Base-by-base conservation (phyloP, 1,140 invertebrate species). In the Drosophila micromelanica region DNA sequence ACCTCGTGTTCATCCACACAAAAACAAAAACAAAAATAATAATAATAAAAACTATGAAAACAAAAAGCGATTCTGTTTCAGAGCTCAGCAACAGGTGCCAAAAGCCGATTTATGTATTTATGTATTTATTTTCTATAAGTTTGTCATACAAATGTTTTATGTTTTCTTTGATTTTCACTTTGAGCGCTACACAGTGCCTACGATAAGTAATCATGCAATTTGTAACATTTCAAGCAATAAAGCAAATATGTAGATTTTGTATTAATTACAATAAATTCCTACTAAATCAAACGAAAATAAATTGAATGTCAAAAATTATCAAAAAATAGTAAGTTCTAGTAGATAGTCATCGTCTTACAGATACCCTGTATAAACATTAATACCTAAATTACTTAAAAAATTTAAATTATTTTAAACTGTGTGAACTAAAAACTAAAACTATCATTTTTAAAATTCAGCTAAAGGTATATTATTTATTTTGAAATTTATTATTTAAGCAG, bases 1-100 rank as follows among this genome's bases (percentile, higher is more conserved):
- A 78, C 76, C 76, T 78, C 76, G 74, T 62, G 17, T 73, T 73
- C 59, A 73, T 43, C 20, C 30, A 45, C 51, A 27, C n/a, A 20
- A 32, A 40, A 69, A 23, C 49, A 0, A 32, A 43, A 8, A 37
- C 30, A 32, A 32, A 8, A 32, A 32, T 32, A n/a, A n/a, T 6
- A 32, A 32, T 1, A 32, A 1, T 38, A 38, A 32, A n/a, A 70
- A 30, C 12, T 43, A 15, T 43, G 43, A 48, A 32, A 12, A 71
- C 23, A 32, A 54, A 13, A 46, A 13, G 17, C 51, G n/a, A 57
- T 38, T 32, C 43, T 32, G 61, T 35, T 59, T 51, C 59, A 32
- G 15, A 65, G 61, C 70, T 67, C 62, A 67, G 46, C 42, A 23
- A 73, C 20, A 55, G 55, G 71, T 73, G 75, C 71, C 71, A 77